These are phyloP conservation scores for Upupa epops DNA, from an alignment of 2,113 vertebrate species.

Conservation along the genomic window DNA sequence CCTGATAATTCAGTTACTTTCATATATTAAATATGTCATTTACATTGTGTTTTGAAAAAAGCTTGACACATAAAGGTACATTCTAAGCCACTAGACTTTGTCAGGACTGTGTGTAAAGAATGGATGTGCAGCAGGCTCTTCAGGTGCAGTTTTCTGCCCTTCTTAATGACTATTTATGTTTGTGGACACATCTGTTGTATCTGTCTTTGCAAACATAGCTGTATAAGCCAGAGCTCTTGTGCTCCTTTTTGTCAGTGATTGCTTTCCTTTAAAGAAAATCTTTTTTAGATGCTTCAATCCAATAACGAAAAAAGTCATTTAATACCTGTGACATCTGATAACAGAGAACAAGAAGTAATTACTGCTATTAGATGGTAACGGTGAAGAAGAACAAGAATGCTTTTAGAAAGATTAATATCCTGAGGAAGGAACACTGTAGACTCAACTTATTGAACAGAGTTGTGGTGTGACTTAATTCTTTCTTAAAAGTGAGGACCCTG, in stretches of 20 bases:
- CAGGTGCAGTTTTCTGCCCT: slow-evolving; percentile 4
- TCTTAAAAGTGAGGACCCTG: neutral
- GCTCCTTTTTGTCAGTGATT: slow-evolving; percentile 11
- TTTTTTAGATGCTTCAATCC: slow-evolving; percentile 29
- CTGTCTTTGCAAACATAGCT: neutral
- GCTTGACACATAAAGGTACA: neutral
- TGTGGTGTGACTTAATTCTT: slow-evolving; percentile 7
- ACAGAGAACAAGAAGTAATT: slow-evolving; percentile 66
- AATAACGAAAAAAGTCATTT: slow-evolving; percentile 28
- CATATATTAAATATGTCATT: neutral
- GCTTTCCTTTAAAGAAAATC: slow-evolving; percentile 25
- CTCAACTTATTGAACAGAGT: slow-evolving; percentile 16
- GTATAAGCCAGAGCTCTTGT: neutral
- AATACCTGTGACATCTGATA: slow-evolving; percentile 64
- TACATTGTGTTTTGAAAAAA: neutral
- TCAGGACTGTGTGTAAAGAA: neutral
- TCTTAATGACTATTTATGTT: neutral
- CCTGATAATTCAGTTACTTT: neutral
- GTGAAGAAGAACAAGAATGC: slow-evolving; percentile 48
- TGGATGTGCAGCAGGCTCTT: neutral
- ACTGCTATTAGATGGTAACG: slow-evolving; percentile 53
- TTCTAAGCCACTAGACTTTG: neutral
- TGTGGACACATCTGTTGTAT: slow-evolving; percentile 9
- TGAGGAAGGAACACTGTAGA: slow-evolving; percentile 19
- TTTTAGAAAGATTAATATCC: slow-evolving; percentile 67